phyloP scores from a whole-genome alignment of 2,113 vertebrate species.

The Vireo altiloquus region DNA sequence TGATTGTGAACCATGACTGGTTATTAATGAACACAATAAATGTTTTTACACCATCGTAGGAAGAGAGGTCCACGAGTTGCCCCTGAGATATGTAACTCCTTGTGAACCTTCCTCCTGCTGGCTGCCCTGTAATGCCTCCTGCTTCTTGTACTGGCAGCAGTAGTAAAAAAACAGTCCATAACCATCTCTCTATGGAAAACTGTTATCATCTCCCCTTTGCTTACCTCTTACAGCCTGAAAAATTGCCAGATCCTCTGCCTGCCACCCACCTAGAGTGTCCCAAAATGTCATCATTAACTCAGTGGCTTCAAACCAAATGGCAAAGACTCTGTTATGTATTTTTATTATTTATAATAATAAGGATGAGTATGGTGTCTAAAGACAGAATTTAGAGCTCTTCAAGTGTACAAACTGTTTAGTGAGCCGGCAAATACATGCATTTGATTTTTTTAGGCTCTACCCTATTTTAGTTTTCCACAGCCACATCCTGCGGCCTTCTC shows the following conservation, averaged over 20 bases:
- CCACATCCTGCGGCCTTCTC: neutral
- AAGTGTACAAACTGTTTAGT: neutral
- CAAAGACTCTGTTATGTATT: neutral
- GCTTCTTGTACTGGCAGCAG: neutral
- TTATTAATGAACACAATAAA: neutral
- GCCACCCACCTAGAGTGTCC: neutral
- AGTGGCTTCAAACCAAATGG: neutral
- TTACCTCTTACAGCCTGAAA: neutral
- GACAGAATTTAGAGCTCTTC: neutral
- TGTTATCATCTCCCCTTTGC: neutral
- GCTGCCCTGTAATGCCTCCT: neutral
- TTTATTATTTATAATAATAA: neutral
- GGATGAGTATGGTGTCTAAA: neutral
- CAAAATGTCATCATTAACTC: neutral
- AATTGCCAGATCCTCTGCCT: neutral
- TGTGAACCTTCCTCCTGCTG: neutral
- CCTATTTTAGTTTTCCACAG: neutral
- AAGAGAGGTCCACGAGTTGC: neutral
- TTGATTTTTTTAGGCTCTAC: neutral
- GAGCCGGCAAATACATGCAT: neutral
- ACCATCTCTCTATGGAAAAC: neutral
- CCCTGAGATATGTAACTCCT: neutral
- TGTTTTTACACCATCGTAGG: neutral
- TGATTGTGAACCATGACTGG: neutral
- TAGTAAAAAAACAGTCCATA: neutral